phyloP scores from a whole-genome alignment of 2,113 vertebrate species.

The Trochalopteron elliotii region DNA sequence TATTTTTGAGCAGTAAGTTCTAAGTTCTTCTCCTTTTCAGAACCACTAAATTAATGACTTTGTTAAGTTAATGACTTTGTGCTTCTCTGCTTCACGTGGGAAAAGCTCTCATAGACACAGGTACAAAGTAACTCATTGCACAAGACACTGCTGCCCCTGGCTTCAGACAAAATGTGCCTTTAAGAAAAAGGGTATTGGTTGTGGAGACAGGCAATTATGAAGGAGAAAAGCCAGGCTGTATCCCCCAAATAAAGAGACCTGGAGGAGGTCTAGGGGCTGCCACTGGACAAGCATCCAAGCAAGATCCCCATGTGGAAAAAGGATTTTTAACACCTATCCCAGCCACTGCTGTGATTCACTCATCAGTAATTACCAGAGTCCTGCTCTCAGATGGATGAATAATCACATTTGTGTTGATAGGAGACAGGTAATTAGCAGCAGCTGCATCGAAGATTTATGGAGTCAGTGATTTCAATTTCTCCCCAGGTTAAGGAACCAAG shows the following conservation, averaged over 20 bases:
- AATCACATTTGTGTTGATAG: background rate
- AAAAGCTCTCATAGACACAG: background rate
- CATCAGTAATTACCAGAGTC: background rate
- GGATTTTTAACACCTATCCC: background rate
- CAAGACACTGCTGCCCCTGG: background rate
- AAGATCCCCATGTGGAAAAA: background rate
- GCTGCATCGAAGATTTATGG: background rate
- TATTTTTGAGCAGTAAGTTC: background rate
- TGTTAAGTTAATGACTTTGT: background rate
- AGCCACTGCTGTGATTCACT: background rate
- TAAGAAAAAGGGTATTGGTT: background rate
- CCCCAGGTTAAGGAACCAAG: background rate
- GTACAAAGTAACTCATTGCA: background rate
- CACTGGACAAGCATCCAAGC: fast-evolving
- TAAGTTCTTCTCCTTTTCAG: background rate
- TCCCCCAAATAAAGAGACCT: background rate
- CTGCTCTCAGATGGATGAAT: background rate
- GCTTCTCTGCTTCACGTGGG: background rate
- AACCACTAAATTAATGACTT: background rate
- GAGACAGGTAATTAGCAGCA: background rate
- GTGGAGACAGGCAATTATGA: background rate
- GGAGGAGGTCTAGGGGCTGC: background rate
- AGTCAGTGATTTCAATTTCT: background rate
- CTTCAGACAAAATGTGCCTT: background rate
- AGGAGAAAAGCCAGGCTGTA: background rate